phyloP scores from a whole-genome alignment of 2,888 invertebrate species.

The Auanema freiburgensis region DNA sequence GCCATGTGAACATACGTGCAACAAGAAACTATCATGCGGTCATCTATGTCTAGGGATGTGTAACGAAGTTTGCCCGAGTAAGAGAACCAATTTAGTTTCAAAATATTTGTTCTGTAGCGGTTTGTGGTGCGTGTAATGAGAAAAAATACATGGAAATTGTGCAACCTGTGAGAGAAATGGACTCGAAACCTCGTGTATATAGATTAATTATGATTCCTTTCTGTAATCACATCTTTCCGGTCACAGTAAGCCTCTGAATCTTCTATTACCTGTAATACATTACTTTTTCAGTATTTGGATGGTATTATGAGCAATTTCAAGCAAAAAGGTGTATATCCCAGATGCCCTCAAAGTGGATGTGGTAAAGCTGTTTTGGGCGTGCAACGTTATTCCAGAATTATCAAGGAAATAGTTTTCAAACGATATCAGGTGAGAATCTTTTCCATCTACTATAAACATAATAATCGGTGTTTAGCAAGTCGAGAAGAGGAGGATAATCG shows the following conservation, averaged over 20 bases:
- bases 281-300: conserved; percentile 11
- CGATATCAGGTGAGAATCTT: conserved; percentile 10
- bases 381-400: conserved; percentile 6
- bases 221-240: conserved; percentile 16
- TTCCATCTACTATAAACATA: too few species aligned
- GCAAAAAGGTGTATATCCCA: not conserved
- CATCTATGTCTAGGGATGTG: conserved; percentile 76
- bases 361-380: not conserved
- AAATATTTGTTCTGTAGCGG: not conserved
- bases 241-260: not conserved
- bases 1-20: conserved; percentile 65
- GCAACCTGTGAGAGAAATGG: not conserved
- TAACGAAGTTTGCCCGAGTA: conserved; percentile 73
- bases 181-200: conserved; percentile 1
- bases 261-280: not conserved
- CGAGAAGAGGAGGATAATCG: too few species aligned
- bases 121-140: conserved; percentile 17
- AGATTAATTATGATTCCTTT: conserved; percentile 5
- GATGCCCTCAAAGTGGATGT: conserved; percentile 9
- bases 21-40: conserved; percentile 67
- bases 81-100: not conserved
- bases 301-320: conserved; percentile 1
- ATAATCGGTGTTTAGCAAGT: too few species aligned
- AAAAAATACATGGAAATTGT: not conserved
- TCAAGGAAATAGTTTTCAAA: conserved; percentile 7